Conservation (phyloP, 2,797 vertebrate species). For the Tachyglossus aculeatus region DNA sequence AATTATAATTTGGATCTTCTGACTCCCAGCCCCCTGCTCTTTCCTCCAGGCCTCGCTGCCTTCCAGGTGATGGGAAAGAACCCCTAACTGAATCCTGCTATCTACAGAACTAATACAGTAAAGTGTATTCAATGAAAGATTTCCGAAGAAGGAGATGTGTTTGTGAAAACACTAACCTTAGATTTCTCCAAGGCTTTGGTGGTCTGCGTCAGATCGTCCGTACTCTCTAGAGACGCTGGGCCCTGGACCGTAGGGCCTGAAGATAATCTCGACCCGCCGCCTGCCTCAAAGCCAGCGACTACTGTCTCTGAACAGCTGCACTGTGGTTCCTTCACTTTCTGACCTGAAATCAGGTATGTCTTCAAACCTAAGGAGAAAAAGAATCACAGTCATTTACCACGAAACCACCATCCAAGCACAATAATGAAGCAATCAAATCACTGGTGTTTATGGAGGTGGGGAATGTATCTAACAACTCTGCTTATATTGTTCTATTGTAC, state of each 20-base stretch:
- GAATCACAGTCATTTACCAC: constrained; percentile 45
- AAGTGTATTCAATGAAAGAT: no score
- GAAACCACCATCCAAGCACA: constrained; percentile 7
- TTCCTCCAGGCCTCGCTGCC: no score
- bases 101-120: no score
- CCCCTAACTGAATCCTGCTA: no score
- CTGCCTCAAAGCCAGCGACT: constrained; percentile 72
- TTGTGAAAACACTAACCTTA: constrained; percentile 79
- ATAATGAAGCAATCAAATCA: no score
- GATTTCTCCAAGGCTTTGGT: constrained; percentile 71
- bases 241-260: constrained; percentile 67
- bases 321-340: constrained; percentile 79
- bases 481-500: no score
- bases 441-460: no score
- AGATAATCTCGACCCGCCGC: constrained; percentile 66
- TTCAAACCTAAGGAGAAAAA: constrained; percentile 81
- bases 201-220: constrained; percentile 61
- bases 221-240: constrained; percentile 63
- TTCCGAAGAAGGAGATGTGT: no score
- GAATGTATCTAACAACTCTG: no score
- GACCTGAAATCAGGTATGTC: constrained; percentile 91
- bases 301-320: constrained; percentile 84
- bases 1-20: no score
- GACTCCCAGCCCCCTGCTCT: no score
- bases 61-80: no score